phyloP scores from a whole-genome alignment of 2,888 invertebrate species.

The Eristalinus sepulchralis region DNA sequence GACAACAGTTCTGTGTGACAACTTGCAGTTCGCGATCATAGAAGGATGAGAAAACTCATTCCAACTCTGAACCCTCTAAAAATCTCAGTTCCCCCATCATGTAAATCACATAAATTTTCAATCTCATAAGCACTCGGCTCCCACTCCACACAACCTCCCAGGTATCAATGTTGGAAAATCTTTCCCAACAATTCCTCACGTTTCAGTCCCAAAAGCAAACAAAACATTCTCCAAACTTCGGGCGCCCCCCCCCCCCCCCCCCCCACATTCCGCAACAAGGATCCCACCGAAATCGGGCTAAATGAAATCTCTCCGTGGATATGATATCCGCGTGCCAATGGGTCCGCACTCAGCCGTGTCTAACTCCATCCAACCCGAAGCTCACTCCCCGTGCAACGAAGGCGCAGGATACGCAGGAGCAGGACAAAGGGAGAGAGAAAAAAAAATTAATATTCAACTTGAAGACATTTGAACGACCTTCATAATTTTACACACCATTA shows the following conservation, averaged over 20 bases:
- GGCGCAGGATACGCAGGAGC: too few relatives aligned
- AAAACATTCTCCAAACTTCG: conserved; percentile 45
- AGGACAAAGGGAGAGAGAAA: conserved; percentile 7
- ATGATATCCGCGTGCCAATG: conserved; percentile 57
- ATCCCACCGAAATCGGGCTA: conserved; percentile 26
- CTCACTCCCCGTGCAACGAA: conserved; percentile 44
- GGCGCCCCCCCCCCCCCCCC: conserved; percentile 36
- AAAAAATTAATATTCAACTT: conserved; percentile 71
- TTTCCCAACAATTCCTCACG: conserved; percentile 47
- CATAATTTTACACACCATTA: conserved; percentile 72
- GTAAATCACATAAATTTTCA: conserved; percentile 2
- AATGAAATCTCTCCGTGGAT: neutral
- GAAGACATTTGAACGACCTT: conserved; percentile 70
- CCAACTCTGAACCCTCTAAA: neutral
- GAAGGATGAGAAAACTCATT: too few relatives aligned
- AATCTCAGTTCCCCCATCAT: neutral
- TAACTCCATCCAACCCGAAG: conserved; percentile 18
- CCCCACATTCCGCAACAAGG: conserved; percentile 25
- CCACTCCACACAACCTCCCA: neutral
- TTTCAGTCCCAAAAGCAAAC: conserved; percentile 38
- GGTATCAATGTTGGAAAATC: conserved; percentile 50
- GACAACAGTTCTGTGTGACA: too few relatives aligned
- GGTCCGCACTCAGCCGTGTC: conserved; percentile 56
- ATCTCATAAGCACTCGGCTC: conserved; percentile 17
- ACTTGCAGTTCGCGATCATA: too few relatives aligned